phyloP scores from a whole-genome alignment of 2,888 invertebrate species.

The Xestia rhomboidea region DNA sequence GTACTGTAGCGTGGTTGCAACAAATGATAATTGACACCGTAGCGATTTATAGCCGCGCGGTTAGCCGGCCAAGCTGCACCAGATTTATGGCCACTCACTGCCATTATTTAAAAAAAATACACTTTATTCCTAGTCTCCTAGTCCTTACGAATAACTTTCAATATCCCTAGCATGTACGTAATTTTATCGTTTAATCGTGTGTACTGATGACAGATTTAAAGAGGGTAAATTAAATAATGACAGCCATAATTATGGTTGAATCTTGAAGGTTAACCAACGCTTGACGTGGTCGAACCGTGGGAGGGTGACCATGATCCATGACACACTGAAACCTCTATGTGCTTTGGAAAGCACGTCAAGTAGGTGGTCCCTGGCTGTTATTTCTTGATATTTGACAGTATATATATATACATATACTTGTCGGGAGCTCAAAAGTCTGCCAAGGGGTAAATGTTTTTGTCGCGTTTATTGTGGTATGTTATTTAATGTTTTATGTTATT shows the following conservation, averaged over 20 bases:
- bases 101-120: conserved; percentile 25
- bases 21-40: conserved; percentile 80
- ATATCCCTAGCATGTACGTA: background rate
- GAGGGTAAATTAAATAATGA: background rate
- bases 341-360: background rate
- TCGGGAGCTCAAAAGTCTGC: background rate
- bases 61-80: conserved; percentile 52
- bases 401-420: too few relatives aligned
- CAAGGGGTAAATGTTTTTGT: background rate
- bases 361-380: background rate
- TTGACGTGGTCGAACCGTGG: too few relatives aligned
- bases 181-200: background rate
- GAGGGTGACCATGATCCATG: background rate
- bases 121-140: background rate
- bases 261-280: background rate
- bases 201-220: background rate
- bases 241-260: background rate
- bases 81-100: conserved; percentile 60
- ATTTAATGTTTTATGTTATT: background rate
- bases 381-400: background rate
- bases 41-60: conserved; percentile 71
- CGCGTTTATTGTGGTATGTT: background rate
- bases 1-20: conserved; percentile 62
- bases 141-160: background rate
- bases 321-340: background rate